Conservation (phyloP, 2,888 invertebrate genomes). For the Anagyrus pseudococci region DNA sequence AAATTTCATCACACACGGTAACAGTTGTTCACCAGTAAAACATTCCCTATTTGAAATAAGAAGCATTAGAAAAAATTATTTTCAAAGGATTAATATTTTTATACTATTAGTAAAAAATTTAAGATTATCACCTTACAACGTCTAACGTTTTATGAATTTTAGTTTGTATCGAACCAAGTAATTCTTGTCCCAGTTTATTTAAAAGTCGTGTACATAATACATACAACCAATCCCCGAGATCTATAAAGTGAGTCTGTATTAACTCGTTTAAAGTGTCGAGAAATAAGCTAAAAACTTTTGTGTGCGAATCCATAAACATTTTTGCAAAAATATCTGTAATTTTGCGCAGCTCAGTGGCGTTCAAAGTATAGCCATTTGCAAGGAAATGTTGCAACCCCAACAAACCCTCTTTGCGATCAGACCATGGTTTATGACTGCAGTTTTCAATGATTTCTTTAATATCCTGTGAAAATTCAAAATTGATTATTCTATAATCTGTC, state of each 20-base stretch:
- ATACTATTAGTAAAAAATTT: constrained; percentile 7
- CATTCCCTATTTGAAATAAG: constrained; percentile 61
- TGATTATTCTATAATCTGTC: too few species aligned
- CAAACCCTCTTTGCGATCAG: constrained; percentile 93
- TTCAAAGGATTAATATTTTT: background rate
- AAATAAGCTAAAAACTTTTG: constrained; percentile 91
- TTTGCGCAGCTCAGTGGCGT: constrained; percentile 76
- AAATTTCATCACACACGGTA: constrained; percentile 72
- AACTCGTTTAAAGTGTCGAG: constrained; percentile 92
- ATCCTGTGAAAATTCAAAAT: constrained; percentile 66
- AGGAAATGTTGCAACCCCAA: constrained; percentile 79
- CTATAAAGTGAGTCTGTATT: constrained; percentile 83
- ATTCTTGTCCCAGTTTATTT: constrained; percentile 89
- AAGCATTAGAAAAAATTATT: background rate
- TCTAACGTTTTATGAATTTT: constrained; percentile 89
- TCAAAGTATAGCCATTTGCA: constrained; percentile 72
- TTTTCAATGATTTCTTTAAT: constrained; percentile 85
- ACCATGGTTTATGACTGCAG: constrained; percentile 91
- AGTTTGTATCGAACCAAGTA: constrained; percentile 88
- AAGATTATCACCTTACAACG: constrained; percentile 74
- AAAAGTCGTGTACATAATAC: constrained; percentile 86
- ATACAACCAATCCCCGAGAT: constrained; percentile 93
- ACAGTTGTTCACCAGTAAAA: constrained; percentile 69
- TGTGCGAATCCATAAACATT: constrained; percentile 97
- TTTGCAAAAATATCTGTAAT: constrained; percentile 93